Evolutionary conservation across 2,797 vertebrate genomes (phyloP).

Genomic region (Rhabdomys pumilio): DNA sequence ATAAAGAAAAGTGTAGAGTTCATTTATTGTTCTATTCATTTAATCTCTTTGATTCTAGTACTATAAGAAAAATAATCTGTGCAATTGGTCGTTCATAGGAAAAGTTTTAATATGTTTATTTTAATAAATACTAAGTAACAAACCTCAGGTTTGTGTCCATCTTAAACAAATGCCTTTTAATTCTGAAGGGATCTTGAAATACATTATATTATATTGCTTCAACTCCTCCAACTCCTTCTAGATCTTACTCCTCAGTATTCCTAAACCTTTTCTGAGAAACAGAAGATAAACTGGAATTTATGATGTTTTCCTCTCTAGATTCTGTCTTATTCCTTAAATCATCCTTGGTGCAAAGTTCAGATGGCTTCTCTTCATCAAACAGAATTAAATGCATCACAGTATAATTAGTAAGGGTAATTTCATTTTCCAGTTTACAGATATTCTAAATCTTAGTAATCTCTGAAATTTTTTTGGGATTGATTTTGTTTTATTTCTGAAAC

Average conservation of each 20-base stretch:
- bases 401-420: neutral
- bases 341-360: neutral
- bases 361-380: neutral
- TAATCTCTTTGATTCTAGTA: slow-evolving; percentile 39
- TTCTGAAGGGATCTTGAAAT: neutral
- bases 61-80: neutral
- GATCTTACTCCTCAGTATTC: neutral
- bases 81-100: neutral
- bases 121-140: neutral
- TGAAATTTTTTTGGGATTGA: neutral
- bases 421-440: neutral
- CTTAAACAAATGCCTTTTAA: slow-evolving; percentile 9
- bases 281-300: slow-evolving; percentile 16
- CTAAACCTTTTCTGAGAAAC: neutral
- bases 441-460: slow-evolving; percentile 19
- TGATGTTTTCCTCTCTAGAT: neutral
- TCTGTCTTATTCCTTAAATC: slow-evolving; percentile 6
- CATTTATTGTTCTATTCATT: slow-evolving; percentile 31
- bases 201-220: neutral
- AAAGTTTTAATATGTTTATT: neutral
- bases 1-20: neutral
- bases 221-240: neutral
- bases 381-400: neutral
- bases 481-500: slow-evolving; percentile 49
- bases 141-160: neutral